These are phyloP conservation scores for Temnothorax unifasciatus DNA, from an alignment of 2,888 invertebrate species.

Conservation along the genomic window DNA sequence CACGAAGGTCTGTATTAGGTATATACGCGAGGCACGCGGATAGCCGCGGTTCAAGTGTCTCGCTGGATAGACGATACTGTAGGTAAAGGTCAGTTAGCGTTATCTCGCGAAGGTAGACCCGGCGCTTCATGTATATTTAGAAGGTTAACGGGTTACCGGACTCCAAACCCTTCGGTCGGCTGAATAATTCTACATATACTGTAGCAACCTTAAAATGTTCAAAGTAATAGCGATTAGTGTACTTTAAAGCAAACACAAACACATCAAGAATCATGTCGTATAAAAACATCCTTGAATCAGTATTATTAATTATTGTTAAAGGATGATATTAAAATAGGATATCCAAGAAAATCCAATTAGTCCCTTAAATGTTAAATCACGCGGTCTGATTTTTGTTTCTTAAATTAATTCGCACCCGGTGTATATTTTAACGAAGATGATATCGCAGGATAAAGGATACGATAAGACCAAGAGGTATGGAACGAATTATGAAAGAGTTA, in stretches of 20 bases:
- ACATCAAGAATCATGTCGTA: neutral
- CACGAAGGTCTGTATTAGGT: conserved; percentile 54
- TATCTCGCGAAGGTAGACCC: conserved; percentile 20
- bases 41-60: conserved; percentile 53
- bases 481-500: conserved; percentile 25
- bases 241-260: neutral
- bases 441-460: neutral
- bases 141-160: conserved; percentile 35
- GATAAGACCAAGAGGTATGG: neutral
- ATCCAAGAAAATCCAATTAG: neutral
- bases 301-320: neutral
- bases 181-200: neutral
- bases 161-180: neutral
- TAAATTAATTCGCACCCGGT: neutral
- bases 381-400: neutral
- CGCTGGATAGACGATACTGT: conserved; percentile 61
- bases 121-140: conserved; percentile 26
- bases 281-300: neutral
- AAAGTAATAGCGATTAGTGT: neutral
- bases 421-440: conserved; percentile 25
- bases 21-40: conserved; percentile 5
- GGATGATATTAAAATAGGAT: conserved; percentile 1
- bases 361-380: neutral
- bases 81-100: conserved; percentile 64
- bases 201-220: neutral